A percentile compares a stretch with the other conserved stretches of the same genome.
Conservation (phyloP, 2,888 invertebrate species). For the Microdon myrmicae region DNA sequence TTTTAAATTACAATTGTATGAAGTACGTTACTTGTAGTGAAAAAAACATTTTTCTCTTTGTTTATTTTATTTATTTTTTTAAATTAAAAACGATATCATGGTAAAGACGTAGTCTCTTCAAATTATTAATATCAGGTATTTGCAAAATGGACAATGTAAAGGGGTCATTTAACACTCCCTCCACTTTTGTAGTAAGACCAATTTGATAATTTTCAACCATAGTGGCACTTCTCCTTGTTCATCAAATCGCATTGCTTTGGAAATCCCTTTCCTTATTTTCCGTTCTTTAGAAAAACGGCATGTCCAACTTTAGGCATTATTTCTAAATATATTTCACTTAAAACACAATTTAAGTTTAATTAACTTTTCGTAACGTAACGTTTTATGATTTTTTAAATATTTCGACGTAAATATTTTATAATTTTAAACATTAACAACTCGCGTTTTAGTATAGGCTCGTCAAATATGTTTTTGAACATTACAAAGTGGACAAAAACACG, state of each 20-base stretch:
- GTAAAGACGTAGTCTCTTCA: constrained; percentile 6
- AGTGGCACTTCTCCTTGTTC: constrained; percentile 21
- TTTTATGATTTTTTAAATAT: too few species aligned
- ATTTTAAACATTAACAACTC: too few species aligned
- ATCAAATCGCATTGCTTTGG: constrained; percentile 35
- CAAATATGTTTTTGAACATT: too few species aligned
- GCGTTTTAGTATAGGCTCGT: too few species aligned
- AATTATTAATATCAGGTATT: constrained; percentile 17
- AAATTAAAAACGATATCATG: constrained; percentile 7
- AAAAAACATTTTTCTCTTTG: constrained; percentile 28
- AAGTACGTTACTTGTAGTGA: constrained; percentile 13
- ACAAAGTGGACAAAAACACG: too few species aligned
- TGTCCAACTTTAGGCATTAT: constrained; percentile 28
- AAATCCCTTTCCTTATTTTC: constrained; percentile 11
- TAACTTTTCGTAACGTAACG: too few species aligned
- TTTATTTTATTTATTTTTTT: constrained; percentile 19
- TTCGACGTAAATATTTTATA: too few species aligned
- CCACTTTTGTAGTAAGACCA: constrained; percentile 13
- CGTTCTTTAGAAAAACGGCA: constrained; percentile 18
- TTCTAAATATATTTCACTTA: too few species aligned
- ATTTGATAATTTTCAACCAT: constrained; percentile 25
- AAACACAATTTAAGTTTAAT: too few species aligned
- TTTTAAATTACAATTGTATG: constrained; percentile 30
- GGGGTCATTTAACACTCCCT: constrained; percentile 25
- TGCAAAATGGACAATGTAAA: constrained; percentile 39